phyloP scores from a whole-genome alignment of 2,113 vertebrate species.

The Cygnus atratus region DNA sequence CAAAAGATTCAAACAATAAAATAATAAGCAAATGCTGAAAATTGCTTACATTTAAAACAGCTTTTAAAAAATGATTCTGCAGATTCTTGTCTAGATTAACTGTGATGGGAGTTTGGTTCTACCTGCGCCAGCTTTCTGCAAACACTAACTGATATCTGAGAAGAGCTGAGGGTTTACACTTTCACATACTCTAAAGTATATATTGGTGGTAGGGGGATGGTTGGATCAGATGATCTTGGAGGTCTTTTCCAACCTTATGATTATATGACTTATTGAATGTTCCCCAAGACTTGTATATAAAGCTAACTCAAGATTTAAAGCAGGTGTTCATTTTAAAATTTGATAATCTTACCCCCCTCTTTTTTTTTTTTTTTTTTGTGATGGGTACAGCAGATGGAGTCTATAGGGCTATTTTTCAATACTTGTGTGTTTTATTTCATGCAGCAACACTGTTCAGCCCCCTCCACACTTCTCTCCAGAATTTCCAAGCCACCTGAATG shows the following conservation, averaged over 20 bases:
- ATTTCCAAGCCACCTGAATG: background rate
- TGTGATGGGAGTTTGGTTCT: background rate
- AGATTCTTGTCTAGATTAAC: background rate
- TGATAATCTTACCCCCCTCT: background rate
- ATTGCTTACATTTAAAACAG: background rate
- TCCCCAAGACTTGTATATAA: background rate
- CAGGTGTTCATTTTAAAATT: background rate
- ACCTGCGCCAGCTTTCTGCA: background rate
- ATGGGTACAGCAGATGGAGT: background rate
- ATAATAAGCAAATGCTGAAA: background rate
- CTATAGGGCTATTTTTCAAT: background rate
- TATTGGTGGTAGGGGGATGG: no score
- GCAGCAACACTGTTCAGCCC: background rate
- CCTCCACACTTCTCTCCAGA: background rate
- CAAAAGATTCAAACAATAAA: background rate
- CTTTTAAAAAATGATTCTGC: background rate
- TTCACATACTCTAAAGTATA: no score
- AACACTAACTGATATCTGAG: background rate
- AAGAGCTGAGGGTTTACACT: background rate
- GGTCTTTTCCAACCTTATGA: no score
- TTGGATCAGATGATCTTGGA: no score
- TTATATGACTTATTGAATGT: background rate
- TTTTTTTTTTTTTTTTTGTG: background rate
- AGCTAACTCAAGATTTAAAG: background rate
- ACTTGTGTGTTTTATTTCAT: background rate